Base-by-base conservation (phyloP, 2,888 invertebrate species). In the Eustalomyia histrio region DNA sequence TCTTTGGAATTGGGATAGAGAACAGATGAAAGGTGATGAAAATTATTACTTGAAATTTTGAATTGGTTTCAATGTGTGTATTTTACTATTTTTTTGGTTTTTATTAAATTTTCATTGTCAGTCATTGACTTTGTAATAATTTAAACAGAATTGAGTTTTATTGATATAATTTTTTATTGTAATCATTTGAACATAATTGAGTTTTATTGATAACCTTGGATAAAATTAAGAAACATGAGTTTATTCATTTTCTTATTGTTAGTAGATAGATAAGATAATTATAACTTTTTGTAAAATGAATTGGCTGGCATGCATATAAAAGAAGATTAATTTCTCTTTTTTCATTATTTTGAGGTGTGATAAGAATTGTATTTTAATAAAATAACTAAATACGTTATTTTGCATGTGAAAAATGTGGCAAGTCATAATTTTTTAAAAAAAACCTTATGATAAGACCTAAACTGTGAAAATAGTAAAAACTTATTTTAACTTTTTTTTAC, bases 101-200 rank as follows among this genome's bases (percentile, higher is more conserved):
- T 3, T 24, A 24, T 24, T 24, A 24, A 24, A 24, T 14, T 65
- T 33, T 35, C 47, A 47, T 52, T 52, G 24, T 50, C 50, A 74
- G 73, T 65, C 65, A 65, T 17, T 67, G 60, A 60, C 65, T 60
- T 60, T 29, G 4, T 17, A 16, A 55, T 29, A 52, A 21, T 53
- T 24, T 14, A 24, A 5, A 12, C 43, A 63, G 16, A 5, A 14
- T 12, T 52, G n/a, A n/a, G n/a, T n/a, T n/a, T n/a, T n/a, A n/a
- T n/a, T n/a, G n/a, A n/a, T n/a, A n/a, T n/a, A n/a, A n/a, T n/a
- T n/a, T n/a, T n/a, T n/a, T n/a, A n/a, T n/a, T n/a, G n/a, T n/a
- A n/a, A n/a, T n/a, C n/a, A n/a, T n/a, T n/a, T n/a, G n/a, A n/a
- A n/a, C n/a, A n/a, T n/a, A n/a, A n/a, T n/a, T n/a, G 10, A 16